Percentiles rank a stretch among this genome's conserved stretches.
Conservation (phyloP, 2,113 vertebrate species). For the Notiomystis cincta region DNA sequence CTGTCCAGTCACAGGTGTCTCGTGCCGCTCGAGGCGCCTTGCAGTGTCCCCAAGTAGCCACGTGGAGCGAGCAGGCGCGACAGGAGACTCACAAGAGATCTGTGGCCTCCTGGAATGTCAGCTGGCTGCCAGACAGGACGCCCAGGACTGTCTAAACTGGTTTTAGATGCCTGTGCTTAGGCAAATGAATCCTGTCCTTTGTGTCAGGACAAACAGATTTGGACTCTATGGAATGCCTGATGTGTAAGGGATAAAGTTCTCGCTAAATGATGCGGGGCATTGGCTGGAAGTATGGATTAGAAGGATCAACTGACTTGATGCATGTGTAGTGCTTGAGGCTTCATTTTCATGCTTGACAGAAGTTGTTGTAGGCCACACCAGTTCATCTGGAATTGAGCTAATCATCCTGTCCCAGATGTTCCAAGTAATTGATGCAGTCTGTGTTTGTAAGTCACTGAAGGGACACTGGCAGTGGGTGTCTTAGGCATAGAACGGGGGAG, state of each 20-base stretch:
- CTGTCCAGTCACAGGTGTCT: not conserved
- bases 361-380: not conserved
- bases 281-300: conserved; percentile 26
- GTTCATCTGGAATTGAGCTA: not conserved
- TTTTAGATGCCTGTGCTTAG: not conserved
- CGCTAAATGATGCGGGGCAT: not conserved
- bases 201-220: not conserved
- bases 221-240: not conserved
- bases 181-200: not conserved
- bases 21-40: not conserved
- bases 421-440: not conserved
- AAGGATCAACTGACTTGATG: conserved; percentile 8
- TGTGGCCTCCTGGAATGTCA: not conserved
- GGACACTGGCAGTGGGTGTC: not conserved
- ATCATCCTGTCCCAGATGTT: not conserved
- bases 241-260: not conserved
- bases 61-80: rapidly evolving
- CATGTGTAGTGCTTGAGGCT: not conserved
- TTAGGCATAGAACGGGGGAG: not conserved
- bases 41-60: rapidly evolving
- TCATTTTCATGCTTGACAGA: conserved; percentile 6
- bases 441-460: not conserved
- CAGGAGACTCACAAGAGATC: rapidly evolving
- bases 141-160: not conserved
- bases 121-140: not conserved